phyloP scores from a whole-genome alignment of 2,113 vertebrate genomes.

The Dendrocopos noguchii region DNA sequence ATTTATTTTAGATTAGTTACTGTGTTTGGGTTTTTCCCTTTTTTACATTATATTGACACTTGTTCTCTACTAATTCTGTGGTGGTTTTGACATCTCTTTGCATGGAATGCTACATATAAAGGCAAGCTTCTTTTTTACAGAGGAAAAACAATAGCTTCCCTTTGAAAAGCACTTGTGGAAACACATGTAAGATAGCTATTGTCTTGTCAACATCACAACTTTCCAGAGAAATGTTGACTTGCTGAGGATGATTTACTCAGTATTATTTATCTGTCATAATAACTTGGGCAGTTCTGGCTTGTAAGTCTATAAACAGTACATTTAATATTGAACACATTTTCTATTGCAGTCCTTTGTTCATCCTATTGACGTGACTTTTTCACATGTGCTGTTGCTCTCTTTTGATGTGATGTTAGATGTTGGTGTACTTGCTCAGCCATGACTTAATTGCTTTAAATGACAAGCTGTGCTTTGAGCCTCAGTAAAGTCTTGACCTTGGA shows the following conservation, averaged over 20 bases:
- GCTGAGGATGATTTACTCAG: background rate
- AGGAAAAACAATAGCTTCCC: background rate
- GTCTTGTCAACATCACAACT: background rate
- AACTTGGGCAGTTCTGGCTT: background rate
- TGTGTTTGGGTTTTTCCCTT: background rate
- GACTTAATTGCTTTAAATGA: background rate
- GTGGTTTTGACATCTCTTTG: background rate
- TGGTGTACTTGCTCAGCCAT: background rate
- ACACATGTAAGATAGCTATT: background rate
- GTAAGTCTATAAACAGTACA: background rate
- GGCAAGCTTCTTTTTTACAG: background rate
- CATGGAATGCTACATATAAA: background rate
- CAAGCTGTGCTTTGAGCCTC: background rate
- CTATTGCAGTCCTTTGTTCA: background rate
- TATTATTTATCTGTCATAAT: background rate
- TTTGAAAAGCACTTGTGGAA: background rate
- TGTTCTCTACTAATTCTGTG: background rate
- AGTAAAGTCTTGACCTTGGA: conserved; percentile 50
- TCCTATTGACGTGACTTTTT: background rate
- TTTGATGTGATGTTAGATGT: background rate
- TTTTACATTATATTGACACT: background rate
- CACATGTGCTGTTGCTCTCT: background rate
- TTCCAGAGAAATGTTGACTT: background rate
- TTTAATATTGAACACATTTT: background rate
- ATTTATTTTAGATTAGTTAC: background rate